Evolutionary conservation across 2,797 vertebrate species (phyloP).

Genomic region (Hipposideros larvatus): DNA sequence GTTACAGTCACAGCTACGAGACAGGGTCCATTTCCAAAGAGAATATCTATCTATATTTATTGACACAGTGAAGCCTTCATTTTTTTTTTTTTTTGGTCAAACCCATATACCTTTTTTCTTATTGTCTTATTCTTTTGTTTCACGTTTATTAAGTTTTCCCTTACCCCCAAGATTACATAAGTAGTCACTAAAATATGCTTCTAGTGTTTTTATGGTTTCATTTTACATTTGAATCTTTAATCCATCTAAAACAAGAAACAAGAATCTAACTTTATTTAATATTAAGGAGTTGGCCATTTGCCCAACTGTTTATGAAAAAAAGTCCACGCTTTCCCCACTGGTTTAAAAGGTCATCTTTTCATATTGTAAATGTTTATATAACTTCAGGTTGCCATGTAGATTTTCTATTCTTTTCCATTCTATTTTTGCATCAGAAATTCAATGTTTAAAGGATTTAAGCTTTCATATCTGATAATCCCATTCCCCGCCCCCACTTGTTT

Average conservation of each 20-base stretch:
- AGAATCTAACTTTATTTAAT: conserved; percentile 44
- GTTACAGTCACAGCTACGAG: not conserved
- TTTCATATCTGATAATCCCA: conserved; percentile 5
- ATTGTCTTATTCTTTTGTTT: conserved; percentile 49
- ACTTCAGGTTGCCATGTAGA: not conserved
- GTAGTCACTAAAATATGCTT: conserved; percentile 48
- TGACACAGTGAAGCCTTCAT: not conserved
- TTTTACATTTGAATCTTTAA: conserved; percentile 66
- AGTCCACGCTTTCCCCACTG: not conserved
- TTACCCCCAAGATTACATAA: conserved; percentile 49
- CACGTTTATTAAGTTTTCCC: not conserved
- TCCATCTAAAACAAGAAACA: conserved; percentile 54
- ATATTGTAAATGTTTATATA: not conserved
- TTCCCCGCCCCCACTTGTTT: not conserved
- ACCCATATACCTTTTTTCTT: conserved; percentile 37
- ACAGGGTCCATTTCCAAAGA: not conserved
- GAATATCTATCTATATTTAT: not conserved
- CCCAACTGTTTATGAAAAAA: not conserved
- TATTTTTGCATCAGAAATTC: not conserved
- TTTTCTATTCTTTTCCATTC: not conserved
- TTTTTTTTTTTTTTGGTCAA: conserved; percentile 38
- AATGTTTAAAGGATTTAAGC: not conserved
- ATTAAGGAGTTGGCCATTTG: not conserved
- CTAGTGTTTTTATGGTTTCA: conserved; percentile 69
- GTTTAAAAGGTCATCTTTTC: conserved; percentile 45